Evolutionary conservation across 2,888 invertebrate species (phyloP).

Genomic region (Apamea sordens): DNA sequence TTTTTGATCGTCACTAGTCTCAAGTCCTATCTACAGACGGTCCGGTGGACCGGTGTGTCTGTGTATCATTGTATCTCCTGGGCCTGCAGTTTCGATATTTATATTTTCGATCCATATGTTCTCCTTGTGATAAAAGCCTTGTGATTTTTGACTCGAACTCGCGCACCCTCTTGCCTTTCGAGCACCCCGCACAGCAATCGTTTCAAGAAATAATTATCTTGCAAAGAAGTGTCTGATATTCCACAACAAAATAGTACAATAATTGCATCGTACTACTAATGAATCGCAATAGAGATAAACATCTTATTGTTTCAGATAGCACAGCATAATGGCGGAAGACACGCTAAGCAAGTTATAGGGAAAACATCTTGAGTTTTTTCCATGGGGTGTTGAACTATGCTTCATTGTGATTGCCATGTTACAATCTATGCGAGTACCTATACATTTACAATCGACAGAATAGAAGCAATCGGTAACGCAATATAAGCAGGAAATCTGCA

Average conservation of each 20-base stretch:
- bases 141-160: neutral
- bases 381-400: slow-evolving; percentile 26
- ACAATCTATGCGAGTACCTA: neutral
- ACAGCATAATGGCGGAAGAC: slow-evolving; percentile 51
- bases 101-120: no score
- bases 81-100: no score
- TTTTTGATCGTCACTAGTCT: no score
- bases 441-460: neutral
- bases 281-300: slow-evolving; percentile 38
- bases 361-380: slow-evolving; percentile 58
- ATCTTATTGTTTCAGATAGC: slow-evolving; percentile 36
- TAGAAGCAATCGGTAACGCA: no score
- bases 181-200: neutral
- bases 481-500: neutral
- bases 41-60: no score
- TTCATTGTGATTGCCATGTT: slow-evolving; percentile 1
- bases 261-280: slow-evolving; percentile 2
- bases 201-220: neutral
- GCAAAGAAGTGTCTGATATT: neutral
- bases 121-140: no score
- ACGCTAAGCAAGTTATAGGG: slow-evolving; percentile 47
- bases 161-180: neutral
- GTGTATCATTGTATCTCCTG: no score
- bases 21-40: no score
- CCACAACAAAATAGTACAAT: neutral